A percentile compares a stretch with the other conserved stretches of the same genome.
Conservation (phyloP, 2,888 invertebrate species). For the Synergus gifuensis region DNA sequence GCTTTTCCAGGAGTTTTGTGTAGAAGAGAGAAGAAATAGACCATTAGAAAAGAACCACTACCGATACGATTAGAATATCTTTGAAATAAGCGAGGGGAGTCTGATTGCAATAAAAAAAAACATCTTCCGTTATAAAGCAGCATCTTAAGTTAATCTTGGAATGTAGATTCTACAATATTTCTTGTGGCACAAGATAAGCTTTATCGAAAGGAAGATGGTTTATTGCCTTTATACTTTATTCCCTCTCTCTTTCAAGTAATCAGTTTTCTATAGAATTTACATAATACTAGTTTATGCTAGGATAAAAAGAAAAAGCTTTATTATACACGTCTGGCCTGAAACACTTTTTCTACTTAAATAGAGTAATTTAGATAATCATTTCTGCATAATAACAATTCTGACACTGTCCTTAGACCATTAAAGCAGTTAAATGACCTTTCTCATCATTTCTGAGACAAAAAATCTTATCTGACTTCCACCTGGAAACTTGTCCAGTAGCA, state of each 20-base stretch:
- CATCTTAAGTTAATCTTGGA: no score
- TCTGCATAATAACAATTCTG: neutral
- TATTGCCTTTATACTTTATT: neutral
- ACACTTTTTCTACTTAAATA: neutral
- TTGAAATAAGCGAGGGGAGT: no score
- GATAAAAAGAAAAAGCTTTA: neutral
- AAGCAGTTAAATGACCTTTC: neutral
- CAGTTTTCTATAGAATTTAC: neutral
- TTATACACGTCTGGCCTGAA: neutral
- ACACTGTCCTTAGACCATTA: neutral
- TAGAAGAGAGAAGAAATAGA: no score
- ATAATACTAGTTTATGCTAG: neutral
- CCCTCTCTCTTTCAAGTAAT: neutral
- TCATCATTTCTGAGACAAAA: neutral
- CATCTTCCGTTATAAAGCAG: no score
- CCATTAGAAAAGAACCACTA: no score
- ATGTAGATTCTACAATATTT: neutral
- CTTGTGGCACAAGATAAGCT: neutral
- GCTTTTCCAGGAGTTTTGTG: no score
- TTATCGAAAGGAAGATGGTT: neutral
- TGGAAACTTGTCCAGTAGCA: slow-evolving; percentile 15
- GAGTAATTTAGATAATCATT: neutral
- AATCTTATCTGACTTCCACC: neutral
- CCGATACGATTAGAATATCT: no score
- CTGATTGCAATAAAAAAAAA: no score